phyloP scores from a whole-genome alignment of 2,113 vertebrate genomes.

The Oreochromis tanganicae region DNA sequence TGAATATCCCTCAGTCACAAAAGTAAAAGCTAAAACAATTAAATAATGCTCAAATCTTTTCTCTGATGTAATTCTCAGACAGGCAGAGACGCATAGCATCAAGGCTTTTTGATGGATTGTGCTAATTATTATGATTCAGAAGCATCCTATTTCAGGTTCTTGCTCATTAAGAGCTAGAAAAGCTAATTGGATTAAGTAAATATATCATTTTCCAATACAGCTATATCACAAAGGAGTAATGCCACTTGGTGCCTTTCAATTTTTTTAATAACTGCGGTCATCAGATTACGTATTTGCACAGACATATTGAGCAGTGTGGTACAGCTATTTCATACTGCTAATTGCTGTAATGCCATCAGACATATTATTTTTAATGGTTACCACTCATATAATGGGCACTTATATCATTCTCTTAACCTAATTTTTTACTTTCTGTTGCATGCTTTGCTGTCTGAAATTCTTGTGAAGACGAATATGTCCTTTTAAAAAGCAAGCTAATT shows the following conservation, averaged over 20 bases:
- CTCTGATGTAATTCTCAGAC: not conserved
- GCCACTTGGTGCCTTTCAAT: not conserved
- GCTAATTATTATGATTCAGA: conserved; percentile 27
- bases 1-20: not conserved
- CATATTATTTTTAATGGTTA: not conserved
- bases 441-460: not conserved
- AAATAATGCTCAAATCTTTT: not conserved
- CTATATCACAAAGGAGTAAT: not conserved
- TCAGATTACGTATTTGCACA: not conserved
- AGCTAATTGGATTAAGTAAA: not conserved
- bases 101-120: conserved; percentile 1
- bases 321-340: not conserved
- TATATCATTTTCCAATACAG: not conserved
- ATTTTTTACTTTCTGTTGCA: not conserved
- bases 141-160: conserved; percentile 2
- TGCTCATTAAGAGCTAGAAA: conserved; percentile 10
- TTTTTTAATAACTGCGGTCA: not conserved
- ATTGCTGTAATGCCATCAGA: not conserved
- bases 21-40: not conserved
- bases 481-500: not conserved
- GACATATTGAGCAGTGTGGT: not conserved
- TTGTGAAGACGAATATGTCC: not conserved
- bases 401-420: not conserved
- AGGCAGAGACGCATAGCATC: not conserved
- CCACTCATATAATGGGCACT: not conserved